Percentiles rank a stretch among this genome's conserved stretches.
Evolutionary conservation across 2,113 vertebrate species (phyloP).

Genomic region (Sardina pilchardus): DNA sequence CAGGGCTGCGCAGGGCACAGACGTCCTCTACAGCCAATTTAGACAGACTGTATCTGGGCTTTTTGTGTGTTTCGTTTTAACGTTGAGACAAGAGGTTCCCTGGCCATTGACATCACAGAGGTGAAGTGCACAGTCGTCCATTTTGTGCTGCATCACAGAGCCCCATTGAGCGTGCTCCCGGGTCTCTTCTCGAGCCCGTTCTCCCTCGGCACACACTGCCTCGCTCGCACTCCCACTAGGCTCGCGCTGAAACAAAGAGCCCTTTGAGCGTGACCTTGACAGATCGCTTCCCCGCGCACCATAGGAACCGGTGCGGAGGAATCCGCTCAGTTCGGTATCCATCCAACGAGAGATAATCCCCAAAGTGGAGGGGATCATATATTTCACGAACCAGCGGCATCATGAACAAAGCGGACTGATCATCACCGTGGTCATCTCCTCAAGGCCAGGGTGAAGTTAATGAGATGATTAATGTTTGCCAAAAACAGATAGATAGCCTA

Average conservation of each 20-base stretch:
- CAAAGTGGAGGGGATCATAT: constrained; percentile 45
- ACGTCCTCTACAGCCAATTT: neutral
- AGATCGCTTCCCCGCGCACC: constrained; percentile 68
- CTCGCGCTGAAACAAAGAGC: constrained; percentile 67
- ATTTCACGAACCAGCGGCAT: constrained; percentile 21
- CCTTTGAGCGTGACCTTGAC: constrained; percentile 76
- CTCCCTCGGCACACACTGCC: constrained; percentile 37
- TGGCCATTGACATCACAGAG: constrained; percentile 62
- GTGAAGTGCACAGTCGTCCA: constrained; percentile 49
- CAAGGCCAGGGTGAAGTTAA: neutral
- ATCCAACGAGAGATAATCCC: constrained; percentile 59
- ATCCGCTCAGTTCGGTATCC: constrained; percentile 58
- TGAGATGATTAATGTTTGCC: neutral
- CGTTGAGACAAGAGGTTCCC: constrained; percentile 2
- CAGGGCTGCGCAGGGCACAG: constrained; percentile 8
- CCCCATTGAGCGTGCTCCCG: constrained; percentile 60
- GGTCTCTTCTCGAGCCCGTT: constrained; percentile 20
- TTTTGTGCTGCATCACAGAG: constrained; percentile 57
- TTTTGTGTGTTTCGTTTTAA: neutral
- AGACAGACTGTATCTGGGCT: neutral
- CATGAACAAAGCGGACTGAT: neutral
- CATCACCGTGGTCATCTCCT: neutral
- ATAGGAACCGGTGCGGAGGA: constrained; percentile 69
- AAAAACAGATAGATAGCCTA: neutral
- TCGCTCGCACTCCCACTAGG: constrained; percentile 56